Base-by-base conservation (phyloP, 2,888 invertebrate species). In the Argyresthia albistria region DNA sequence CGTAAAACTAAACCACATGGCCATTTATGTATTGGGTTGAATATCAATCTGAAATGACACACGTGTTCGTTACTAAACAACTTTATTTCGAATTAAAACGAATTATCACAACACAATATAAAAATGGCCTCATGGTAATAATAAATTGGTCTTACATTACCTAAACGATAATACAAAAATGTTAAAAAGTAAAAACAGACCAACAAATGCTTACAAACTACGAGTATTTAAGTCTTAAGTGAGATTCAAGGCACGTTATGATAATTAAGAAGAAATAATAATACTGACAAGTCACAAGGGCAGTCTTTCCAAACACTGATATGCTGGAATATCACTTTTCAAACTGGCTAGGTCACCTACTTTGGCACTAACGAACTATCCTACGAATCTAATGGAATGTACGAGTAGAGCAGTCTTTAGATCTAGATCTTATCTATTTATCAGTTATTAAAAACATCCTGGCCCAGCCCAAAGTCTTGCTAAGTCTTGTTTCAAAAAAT, bases 71-170 rank as follows among this genome's bases (percentile, higher is more conserved):
- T 25, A 25, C 16, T 12, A 12, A 50, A 37, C 42, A 50, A 16
- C 4, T 43, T 50, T 54, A 69, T 67, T 70, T 69, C 69, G 75
- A 77, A 80, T 60, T 57, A 63, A 69, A 72, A 25, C 25, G 25
- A 25, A 68, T 67, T 57, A 56, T 56, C 65, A 67, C 70, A 75
- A 69, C 62, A 67, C 68, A 70, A 73, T 82, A 84, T 76, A 84
- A 75, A 76, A 83, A 82, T 86, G 86, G 86, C 86, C 86, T 58
- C 74, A 81, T 81, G 80, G 80, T 82, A 71, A 67, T 10, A 39
- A 16, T 51, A 51, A 43, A n/a, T n/a, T n/a, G 45, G 45, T 15
- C 51, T 43, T 45, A 46, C 36, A 52, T 0, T 39, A 49, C 16
- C n/a, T 15, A 37, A 49, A 47, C 12, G 3, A 25, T 15, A 49